Evolutionary conservation across 2,113 vertebrate species (phyloP).

Genomic region (Catharus fuscescens): DNA sequence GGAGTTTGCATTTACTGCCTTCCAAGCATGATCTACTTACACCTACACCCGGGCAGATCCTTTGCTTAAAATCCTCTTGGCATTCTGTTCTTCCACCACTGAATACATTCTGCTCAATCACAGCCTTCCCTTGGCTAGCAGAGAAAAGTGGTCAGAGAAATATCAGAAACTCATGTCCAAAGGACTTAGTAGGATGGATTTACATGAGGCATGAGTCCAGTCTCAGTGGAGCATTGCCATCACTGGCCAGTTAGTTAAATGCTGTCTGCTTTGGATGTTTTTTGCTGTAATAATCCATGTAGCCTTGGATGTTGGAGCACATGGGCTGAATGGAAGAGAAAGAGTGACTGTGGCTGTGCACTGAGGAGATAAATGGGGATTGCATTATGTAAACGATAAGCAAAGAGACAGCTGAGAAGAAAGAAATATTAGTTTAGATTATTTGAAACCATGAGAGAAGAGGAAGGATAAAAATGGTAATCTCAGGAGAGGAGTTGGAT

Average conservation of each 20-base stretch:
- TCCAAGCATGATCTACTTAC: neutral
- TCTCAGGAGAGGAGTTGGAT: neutral
- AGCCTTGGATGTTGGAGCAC: neutral
- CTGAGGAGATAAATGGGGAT: neutral
- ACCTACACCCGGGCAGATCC: neutral
- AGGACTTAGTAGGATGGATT: neutral
- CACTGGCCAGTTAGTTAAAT: neutral
- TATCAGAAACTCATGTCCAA: neutral
- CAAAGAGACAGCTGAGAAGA: neutral
- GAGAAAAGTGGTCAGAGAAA: neutral
- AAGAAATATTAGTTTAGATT: conserved; percentile 28
- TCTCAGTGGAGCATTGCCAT: neutral
- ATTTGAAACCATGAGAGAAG: neutral
- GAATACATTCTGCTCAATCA: neutral
- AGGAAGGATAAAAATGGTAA: neutral
- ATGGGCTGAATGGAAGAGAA: neutral
- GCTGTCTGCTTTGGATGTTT: neutral
- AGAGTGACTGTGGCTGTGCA: rapidly evolving
- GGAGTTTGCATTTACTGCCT: neutral
- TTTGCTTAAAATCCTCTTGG: neutral
- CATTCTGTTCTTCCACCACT: neutral
- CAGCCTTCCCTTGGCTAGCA: neutral
- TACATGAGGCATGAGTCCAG: neutral
- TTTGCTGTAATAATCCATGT: neutral
- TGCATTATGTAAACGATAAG: neutral